phyloP scores from a whole-genome alignment of 2,113 vertebrate species.

The Pelodiscus sinensis region DNA sequence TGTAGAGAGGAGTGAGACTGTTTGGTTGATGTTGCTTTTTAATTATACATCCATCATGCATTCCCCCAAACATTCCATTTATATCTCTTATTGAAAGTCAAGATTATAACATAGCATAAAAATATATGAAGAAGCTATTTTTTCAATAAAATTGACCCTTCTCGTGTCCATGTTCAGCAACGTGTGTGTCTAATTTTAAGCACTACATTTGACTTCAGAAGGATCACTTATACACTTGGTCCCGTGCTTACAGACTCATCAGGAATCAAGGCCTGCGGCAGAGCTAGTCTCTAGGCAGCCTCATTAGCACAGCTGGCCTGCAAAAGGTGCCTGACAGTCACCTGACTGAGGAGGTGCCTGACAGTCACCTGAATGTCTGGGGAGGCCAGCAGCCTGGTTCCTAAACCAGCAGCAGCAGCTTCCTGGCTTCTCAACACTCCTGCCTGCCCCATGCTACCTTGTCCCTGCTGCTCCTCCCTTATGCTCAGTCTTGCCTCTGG shows the following conservation, averaged over 20 bases:
- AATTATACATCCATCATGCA: background rate
- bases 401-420: background rate
- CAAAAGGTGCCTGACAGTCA: background rate
- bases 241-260: background rate
- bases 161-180: background rate
- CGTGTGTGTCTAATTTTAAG: background rate
- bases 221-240: background rate
- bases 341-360: background rate
- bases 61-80: background rate
- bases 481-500: background rate
- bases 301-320: background rate
- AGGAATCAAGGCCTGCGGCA: background rate
- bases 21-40: background rate
- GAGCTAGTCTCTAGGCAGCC: background rate
- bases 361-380: background rate
- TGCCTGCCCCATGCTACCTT: too few relatives aligned
- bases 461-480: background rate
- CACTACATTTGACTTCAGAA: background rate
- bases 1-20: background rate
- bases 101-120: background rate
- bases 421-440: background rate
- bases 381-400: background rate
- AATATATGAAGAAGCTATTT: background rate
- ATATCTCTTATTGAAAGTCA: background rate
- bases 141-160: background rate